A percentile compares a stretch with the other conserved stretches of the same genome.
phyloP scores from a whole-genome alignment of 2,113 vertebrate genomes.

The Trematomus loennbergii region DNA sequence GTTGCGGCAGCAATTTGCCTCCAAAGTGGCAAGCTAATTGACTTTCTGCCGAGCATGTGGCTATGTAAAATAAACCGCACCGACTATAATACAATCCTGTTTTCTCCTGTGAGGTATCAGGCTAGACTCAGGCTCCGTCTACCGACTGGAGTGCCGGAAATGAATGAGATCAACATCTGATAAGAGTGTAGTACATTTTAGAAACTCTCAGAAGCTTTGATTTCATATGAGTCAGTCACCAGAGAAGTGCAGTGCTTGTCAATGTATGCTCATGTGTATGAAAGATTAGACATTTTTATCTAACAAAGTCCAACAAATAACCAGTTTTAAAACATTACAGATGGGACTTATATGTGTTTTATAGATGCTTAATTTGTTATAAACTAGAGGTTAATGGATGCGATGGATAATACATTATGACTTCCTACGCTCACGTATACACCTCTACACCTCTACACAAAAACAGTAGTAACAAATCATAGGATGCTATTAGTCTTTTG shows the following conservation, averaged over 20 bases:
- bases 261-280: not conserved
- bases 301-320: not conserved
- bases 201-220: conserved; percentile 50
- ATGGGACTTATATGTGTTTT: too few species aligned
- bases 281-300: conserved; percentile 8
- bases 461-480: too few species aligned
- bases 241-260: not conserved
- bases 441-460: too few species aligned
- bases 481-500: not conserved
- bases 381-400: too few species aligned
- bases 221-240: conserved; percentile 33
- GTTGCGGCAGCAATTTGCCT: conserved; percentile 54
- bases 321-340: too few species aligned
- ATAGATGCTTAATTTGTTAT: too few species aligned
- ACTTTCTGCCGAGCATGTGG: conserved; percentile 62
- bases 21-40: conserved; percentile 73
- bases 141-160: conserved; percentile 36
- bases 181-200: conserved; percentile 36
- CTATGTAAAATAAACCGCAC: conserved; percentile 72
- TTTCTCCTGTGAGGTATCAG: conserved; percentile 49
- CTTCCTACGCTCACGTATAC: too few species aligned
- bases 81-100: conserved; percentile 48
- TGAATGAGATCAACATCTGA: conserved; percentile 51
- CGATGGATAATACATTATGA: too few species aligned
- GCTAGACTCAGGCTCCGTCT: conserved; percentile 32